Evolutionary conservation across 2,888 invertebrate species (phyloP), one percentile per base, ranked within the genome.

Genomic region (Drosophila lacicola): DNA sequence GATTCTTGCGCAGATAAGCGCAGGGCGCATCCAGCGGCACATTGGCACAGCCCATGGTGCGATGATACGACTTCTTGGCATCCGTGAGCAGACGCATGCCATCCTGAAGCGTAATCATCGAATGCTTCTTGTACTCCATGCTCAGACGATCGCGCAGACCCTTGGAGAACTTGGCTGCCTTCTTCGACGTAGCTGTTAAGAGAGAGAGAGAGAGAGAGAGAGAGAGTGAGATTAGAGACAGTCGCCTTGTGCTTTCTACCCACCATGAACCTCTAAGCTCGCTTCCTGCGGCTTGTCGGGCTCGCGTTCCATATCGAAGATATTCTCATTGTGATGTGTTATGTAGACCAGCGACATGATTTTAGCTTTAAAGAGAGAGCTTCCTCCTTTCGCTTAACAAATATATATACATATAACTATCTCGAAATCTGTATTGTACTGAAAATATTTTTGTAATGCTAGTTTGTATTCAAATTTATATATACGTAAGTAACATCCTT

Each of bases 1-100:
- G 91, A 17, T 94, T 94, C 85, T 95, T 96, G 82, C 94, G 95
- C 29, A 96, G 90, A 85, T 93, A 96, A 4, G 94, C 90, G 2
- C 94, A 93, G 0, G 96, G 95, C 17, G 94, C 92, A 53, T 93
- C 93, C 0, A 94, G 78, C 0, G 94, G 94, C 8, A 94, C 94
- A 79, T 95, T 94, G 0, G 96, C 94, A 80, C 94, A 94, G 0
- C 96, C 96, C 94, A 96, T 95, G 0, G 95, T 95, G 47, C 94
- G 94, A 78, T 94, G 94, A 2, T 93, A 88, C 73, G 94, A 93
- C 84, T 93, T 94, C 36, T 90, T 88, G 68, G 92, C 92, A 33
- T 93, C 89, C 56, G 94, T 93, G 44, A 93, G 90, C 60, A 93
- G 91, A 36, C 90, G 90, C 17, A 91, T 89, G 33, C 90, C 88